phyloP scores from a whole-genome alignment of 1,140 invertebrate species.

The Drosophila ambigua region DNA sequence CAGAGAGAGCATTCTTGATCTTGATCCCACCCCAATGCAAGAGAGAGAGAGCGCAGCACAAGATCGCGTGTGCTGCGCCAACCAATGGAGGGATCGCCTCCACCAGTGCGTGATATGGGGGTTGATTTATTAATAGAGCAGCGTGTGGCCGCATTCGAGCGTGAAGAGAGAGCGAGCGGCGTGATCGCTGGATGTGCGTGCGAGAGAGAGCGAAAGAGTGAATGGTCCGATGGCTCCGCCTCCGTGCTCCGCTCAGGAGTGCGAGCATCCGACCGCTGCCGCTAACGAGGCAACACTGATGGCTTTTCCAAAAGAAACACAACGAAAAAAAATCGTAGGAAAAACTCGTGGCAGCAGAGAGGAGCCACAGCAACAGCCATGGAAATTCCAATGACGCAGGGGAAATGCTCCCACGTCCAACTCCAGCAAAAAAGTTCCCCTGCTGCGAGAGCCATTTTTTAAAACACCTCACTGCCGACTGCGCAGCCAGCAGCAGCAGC shows the following conservation, averaged over 20 bases:
- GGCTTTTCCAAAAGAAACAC: conserved; percentile 1
- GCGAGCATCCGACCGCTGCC: conserved; percentile 35
- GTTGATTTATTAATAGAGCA: conserved; percentile 71
- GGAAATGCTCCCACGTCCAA: conserved; percentile 23
- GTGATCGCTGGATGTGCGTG: not conserved
- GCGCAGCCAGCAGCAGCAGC: not conserved
- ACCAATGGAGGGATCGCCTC: conserved; percentile 1
- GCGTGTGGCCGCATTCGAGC: conserved; percentile 33
- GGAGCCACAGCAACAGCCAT: not conserved
- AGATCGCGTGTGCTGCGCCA: no score
- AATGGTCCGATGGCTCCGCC: conserved; percentile 36
- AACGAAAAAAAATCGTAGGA: not conserved
- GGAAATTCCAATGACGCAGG: conserved; percentile 51
- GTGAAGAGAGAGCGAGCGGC: conserved; percentile 10
- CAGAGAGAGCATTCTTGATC: no score
- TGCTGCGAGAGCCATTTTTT: conserved; percentile 8
- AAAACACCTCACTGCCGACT: not conserved
- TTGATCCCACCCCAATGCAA: no score
- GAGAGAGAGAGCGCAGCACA: no score
- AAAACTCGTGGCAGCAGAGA: not conserved
- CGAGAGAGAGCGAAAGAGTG: not conserved
- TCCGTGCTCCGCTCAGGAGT: conserved; percentile 15
- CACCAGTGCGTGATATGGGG: conserved; percentile 17
- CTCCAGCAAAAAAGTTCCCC: no score
- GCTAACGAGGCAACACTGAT: conserved; percentile 61